These are phyloP conservation scores for Tachyglossus aculeatus DNA, from an alignment of 2,797 vertebrate species.

Conservation along the genomic window DNA sequence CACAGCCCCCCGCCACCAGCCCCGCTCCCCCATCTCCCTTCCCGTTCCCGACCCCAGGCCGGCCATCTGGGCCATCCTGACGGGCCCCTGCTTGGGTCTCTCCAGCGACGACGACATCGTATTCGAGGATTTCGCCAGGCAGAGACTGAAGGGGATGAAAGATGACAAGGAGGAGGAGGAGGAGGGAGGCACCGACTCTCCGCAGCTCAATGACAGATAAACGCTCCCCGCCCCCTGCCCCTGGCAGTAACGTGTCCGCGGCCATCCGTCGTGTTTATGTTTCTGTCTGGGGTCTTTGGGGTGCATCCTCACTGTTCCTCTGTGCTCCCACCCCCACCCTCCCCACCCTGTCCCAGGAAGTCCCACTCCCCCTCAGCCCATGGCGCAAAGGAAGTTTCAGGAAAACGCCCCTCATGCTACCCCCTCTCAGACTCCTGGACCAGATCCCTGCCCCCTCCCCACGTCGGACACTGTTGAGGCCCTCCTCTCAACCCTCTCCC, in stretches of 20 bases:
- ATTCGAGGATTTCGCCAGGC: conserved; percentile 95
- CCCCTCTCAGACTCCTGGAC: background rate
- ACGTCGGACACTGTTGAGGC: conserved; percentile 7
- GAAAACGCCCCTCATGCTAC: background rate
- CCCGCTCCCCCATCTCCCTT: background rate
- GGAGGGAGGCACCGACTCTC: conserved; percentile 83
- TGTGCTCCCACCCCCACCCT: background rate
- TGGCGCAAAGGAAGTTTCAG: conserved; percentile 40
- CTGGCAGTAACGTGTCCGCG: conserved; percentile 14
- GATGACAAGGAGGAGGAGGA: conserved; percentile 92
- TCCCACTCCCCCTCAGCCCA: too few relatives aligned
- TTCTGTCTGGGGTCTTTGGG: conserved; percentile 65
- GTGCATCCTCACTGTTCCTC: conserved; percentile 32
- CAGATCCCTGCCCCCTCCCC: background rate
- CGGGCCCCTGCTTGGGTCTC: background rate
- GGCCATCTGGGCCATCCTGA: background rate
- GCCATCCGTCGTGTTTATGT: conserved; percentile 63
- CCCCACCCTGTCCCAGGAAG: background rate
- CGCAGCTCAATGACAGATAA: conserved; percentile 89
- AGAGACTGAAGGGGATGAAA: conserved; percentile 90
- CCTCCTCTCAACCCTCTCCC: background rate
- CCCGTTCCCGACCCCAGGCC: background rate
- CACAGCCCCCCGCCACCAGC: too few relatives aligned
- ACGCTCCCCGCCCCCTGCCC: background rate
- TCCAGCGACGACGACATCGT: conserved; percentile 89